Base-by-base conservation (phyloP, 2,113 vertebrate species). In the Forbesichthys papilliferus region DNA sequence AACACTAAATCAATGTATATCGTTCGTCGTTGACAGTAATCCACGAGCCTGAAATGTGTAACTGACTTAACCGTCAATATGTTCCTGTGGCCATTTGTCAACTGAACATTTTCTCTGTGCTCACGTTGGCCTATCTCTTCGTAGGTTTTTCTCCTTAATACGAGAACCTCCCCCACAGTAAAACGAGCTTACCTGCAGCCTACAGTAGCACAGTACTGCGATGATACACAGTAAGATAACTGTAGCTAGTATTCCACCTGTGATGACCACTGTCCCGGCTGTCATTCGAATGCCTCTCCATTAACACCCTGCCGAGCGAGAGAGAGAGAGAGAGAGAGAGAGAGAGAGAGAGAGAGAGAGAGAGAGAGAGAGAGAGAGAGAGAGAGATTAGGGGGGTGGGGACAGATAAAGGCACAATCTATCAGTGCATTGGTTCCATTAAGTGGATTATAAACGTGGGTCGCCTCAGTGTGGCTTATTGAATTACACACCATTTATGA, bases 241-340 rank as follows among this genome's bases (percentile, higher is more conserved):
- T 68, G 98, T 98, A 34, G 98, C 98, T 92, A 99, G 96, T 90
- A 99, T 98, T 94, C 98, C 98, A 84, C 98, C 98, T 87, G 98
- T 99, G 95, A 99, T 99, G 89, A 99, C 98, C 95, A 99, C 98
- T 9, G 98, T 99, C 90, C 97, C 98, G 93, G 98, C 98, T 97
- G 98, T 99, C 98, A 99, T 99, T 94, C 98, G 96, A 95, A 94
- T 94, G 90, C 89, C 90, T 96, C 96, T 98, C 96, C 96, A 98
- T 98, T 93, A 97, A 96, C 93, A 92, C 88, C 92, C 90, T 94
- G 79, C 49, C 68, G 54, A 68, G 16, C 72, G 14, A 6, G 33
- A 69, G 33, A 71, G 34, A 18, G 46, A 27, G 53, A 58, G 42
- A 58, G 61, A 65, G 56, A 57, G 47, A 65, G 48, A 62, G n/a